Conservation (phyloP, 2,113 vertebrate genomes). For the Etia nguti region DNA sequence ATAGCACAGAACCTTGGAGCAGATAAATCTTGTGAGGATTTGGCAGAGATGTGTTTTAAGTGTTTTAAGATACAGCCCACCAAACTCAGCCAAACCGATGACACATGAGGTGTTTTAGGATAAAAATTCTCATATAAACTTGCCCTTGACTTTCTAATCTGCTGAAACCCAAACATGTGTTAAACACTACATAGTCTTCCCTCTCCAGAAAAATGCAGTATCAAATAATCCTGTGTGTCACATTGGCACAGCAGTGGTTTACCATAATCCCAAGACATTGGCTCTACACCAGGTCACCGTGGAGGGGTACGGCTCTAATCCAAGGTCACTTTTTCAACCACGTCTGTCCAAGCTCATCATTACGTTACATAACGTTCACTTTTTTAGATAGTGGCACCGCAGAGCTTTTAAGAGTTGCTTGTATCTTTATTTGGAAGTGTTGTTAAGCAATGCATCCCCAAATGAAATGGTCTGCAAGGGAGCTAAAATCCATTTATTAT, state of each 20-base stretch:
- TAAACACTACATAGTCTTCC: not conserved
- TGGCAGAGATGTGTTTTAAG: not conserved
- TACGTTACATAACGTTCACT: conserved; percentile 25
- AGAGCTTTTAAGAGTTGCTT: not conserved
- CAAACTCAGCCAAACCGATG: not conserved
- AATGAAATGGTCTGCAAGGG: not conserved
- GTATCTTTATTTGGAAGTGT: not conserved
- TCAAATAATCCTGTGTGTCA: conserved; percentile 35
- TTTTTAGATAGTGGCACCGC: not conserved
- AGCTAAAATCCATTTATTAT: not conserved
- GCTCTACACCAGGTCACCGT: conserved; percentile 7
- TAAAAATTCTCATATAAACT: not conserved
- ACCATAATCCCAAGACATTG: conserved; percentile 44
- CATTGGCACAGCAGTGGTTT: conserved; percentile 19
- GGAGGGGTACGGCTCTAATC: conserved; percentile 34
- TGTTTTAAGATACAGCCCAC: not conserved
- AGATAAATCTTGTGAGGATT: not conserved
- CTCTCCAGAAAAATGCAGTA: not conserved
- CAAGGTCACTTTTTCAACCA: conserved; percentile 44
- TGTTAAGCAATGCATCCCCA: not conserved
- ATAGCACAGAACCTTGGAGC: not conserved
- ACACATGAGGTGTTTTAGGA: not conserved
- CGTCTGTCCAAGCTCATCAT: not conserved
- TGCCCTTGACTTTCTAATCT: not conserved
- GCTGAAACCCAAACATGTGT: not conserved